Evolutionary conservation across 1,140 invertebrate species (phyloP), one percentile per base, ranked within the genome.

Genomic region (Drosophila virilis): DNA sequence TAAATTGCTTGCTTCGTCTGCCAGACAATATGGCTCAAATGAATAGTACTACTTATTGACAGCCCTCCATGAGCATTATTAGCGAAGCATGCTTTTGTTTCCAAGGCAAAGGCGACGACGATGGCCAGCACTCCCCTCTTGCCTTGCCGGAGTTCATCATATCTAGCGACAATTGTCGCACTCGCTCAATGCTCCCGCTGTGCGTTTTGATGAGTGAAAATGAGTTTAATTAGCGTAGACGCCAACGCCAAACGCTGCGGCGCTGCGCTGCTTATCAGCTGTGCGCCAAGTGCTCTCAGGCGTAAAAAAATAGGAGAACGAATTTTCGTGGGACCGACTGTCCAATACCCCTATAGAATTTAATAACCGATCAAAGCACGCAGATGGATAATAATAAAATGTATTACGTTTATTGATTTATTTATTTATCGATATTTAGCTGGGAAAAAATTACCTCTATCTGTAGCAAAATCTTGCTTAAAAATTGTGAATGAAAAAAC

Each of bases 141-240:
- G 22, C 3, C 22, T 28, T 28, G 1, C 2, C 13, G 46, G 40
- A 17, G 37, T 42, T 74, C 64, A 60, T 60, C 57, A 69, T 69
- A 74, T 74, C 57, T 74, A 74, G 61, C 55, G 55, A 57, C 40
- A 78, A 77, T 81, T 84, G 78, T 48, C 28, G 17, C 61, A 66
- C 52, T 52, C 69, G 43, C 61, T 74, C 61, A 54, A 57, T 70
- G 42, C 22, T 52, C 74, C 54, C 66, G 82, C 71, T 81, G 74
- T 75, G 72, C 64, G 79, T 83, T 79, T 54, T 88, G 82, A 86
- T 86, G 88, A 86, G 57, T 65, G 78, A 86, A 86, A 86, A 70
- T 72, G 83, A 70, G 60, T 88, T 86, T 82, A 86, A 86, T 86
- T 86, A 88, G 79, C 75, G 58, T 69, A 69, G 62, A 67, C 60